Conservation (phyloP, 1,140 invertebrate species). For the Ceratosolen solmsi region DNA sequence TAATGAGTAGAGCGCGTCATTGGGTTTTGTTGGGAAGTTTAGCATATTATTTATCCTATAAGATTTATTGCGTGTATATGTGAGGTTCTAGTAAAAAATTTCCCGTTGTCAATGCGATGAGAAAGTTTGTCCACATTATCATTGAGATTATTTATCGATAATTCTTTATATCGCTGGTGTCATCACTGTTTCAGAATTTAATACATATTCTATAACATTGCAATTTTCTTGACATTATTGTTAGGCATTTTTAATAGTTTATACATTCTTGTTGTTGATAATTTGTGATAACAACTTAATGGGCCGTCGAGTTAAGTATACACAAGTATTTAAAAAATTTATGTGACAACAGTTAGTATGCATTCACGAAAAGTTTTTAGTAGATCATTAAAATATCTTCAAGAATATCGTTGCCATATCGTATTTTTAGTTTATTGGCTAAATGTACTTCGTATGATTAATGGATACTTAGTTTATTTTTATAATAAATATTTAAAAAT, state of each 20-base stretch:
- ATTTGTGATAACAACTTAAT: slow-evolving; percentile 1
- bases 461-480: slow-evolving; percentile 16
- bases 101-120: no score
- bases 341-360: slow-evolving; percentile 32
- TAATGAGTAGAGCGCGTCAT: no score
- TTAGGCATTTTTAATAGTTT: not conserved
- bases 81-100: no score
- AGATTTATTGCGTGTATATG: no score
- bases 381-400: slow-evolving; percentile 38
- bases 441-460: slow-evolving; percentile 10
- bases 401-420: slow-evolving; percentile 15
- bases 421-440: slow-evolving; percentile 39
- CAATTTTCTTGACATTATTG: not conserved
- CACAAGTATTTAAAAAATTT: slow-evolving; percentile 17
- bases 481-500: not conserved
- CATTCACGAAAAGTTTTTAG: slow-evolving; percentile 32
- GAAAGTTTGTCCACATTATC: no score
- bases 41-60: no score
- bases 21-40: no score
- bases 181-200: not conserved
- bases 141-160: not conserved
- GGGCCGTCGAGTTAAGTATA: not conserved
- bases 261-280: not conserved
- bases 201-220: not conserved
- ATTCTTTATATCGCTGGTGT: not conserved